Conservation (phyloP, 37 sponge, comb jelly and placozoan species). For the Ephydatia muelleri region DNA sequence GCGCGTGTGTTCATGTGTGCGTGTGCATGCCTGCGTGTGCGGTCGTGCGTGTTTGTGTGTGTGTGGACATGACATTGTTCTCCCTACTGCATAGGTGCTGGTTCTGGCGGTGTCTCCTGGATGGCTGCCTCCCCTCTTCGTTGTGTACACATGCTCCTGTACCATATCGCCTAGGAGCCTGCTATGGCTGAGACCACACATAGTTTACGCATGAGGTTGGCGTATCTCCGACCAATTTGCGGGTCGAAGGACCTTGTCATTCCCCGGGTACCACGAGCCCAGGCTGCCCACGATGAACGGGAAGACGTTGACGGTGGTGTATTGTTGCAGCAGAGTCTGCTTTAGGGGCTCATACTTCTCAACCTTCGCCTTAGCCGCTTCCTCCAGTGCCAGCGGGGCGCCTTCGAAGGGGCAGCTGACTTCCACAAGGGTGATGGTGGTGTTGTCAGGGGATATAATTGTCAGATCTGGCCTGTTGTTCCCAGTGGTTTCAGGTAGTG, state of each 20-base stretch:
- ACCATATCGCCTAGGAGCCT: neutral
- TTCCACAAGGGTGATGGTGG: slow-evolving; percentile 14
- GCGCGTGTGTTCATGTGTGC: too few species aligned
- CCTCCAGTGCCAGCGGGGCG: neutral
- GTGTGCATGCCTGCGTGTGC: too few species aligned
- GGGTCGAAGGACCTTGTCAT: neutral
- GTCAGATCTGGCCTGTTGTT: too few species aligned
- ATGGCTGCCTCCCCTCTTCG: too few species aligned
- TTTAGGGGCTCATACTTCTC: neutral
- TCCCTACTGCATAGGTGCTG: too few species aligned
- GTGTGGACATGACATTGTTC: too few species aligned
- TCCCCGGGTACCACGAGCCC: neutral
- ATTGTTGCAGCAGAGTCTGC: too few species aligned
- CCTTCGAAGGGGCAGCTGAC: slow-evolving; percentile 29
- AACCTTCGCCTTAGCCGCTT: neutral
- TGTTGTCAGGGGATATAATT: neutral
- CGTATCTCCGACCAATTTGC: neutral
- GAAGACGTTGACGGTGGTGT: neutral
- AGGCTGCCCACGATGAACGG: neutral
- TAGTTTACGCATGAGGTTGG: neutral
- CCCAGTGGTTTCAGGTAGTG: neutral
- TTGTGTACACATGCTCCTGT: too few species aligned
- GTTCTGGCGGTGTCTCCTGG: too few species aligned
- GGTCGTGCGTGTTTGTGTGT: too few species aligned
- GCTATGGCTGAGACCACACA: neutral